Conservation (phyloP, 2,888 invertebrate genomes). For the Thera britannica region DNA sequence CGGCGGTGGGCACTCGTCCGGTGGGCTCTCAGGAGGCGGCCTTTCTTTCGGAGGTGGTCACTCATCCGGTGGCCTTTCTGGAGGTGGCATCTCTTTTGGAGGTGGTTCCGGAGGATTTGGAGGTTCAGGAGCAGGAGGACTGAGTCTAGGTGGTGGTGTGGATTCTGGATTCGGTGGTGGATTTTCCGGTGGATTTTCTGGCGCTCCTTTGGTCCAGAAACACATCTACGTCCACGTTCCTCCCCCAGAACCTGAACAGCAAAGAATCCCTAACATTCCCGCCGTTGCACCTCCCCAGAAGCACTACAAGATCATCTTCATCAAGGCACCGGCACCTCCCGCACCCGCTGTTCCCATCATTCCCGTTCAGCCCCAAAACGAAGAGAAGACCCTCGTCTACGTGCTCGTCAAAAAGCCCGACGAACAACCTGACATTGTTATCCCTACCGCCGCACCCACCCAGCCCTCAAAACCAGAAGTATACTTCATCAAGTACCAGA, state of each 20-base stretch:
- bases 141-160: constrained; percentile 67
- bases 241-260: constrained; percentile 93
- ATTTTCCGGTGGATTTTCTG: constrained; percentile 75
- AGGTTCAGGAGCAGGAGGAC: constrained; percentile 48
- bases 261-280: constrained; percentile 86
- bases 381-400: constrained; percentile 95
- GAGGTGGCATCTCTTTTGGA: constrained; percentile 58
- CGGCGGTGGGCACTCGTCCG: constrained; percentile 56
- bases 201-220: constrained; percentile 90
- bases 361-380: constrained; percentile 91
- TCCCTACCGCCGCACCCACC: constrained; percentile 91
- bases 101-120: constrained; percentile 59
- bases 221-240: constrained; percentile 96
- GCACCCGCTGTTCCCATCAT: constrained; percentile 93
- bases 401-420: constrained; percentile 95
- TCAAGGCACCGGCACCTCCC: constrained; percentile 94
- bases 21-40: constrained; percentile 47
- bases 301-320: constrained; percentile 97
- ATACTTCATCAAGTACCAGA: constrained; percentile 94
- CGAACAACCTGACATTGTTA: constrained; percentile 91
- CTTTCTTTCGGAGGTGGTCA: constrained; percentile 60
- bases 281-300: constrained; percentile 91
- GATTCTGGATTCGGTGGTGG: constrained; percentile 73
- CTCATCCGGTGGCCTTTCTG: constrained; percentile 51
- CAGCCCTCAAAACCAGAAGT: constrained; percentile 95